Conservation (phyloP, 2,797 vertebrate species). For the Monodelphis domestica region DNA sequence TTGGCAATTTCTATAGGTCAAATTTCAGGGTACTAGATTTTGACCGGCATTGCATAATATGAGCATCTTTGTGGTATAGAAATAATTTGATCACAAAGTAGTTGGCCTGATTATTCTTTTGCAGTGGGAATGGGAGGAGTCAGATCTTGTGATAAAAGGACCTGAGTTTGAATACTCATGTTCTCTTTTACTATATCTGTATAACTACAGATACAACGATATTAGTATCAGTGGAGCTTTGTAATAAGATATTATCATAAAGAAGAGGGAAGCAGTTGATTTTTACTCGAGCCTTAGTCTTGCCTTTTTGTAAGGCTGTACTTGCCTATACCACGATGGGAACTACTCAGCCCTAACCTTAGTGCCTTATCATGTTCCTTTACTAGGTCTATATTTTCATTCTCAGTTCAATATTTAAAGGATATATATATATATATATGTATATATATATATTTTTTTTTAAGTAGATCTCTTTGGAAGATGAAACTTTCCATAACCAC, state of each 20-base stretch:
- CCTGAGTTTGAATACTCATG: neutral
- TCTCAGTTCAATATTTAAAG: neutral
- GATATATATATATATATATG: too few relatives aligned
- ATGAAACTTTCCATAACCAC: neutral
- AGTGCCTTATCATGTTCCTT: neutral
- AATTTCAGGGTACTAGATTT: neutral
- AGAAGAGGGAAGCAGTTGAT: neutral
- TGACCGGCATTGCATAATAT: slow-evolving; percentile 41
- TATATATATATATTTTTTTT: too few relatives aligned
- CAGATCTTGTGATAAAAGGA: neutral
- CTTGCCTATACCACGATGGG: neutral
- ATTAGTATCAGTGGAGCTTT: neutral
- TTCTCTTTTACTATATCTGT: neutral
- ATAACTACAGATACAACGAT: neutral
- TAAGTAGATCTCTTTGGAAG: neutral
- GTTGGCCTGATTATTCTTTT: slow-evolving; percentile 30
- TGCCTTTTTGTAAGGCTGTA: neutral
- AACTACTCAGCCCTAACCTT: neutral
- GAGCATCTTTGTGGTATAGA: slow-evolving; percentile 61
- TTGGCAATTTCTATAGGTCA: neutral
- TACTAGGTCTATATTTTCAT: neutral
- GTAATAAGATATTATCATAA: too few relatives aligned
- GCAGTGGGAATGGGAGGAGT: neutral
- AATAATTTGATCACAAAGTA: slow-evolving; percentile 73
- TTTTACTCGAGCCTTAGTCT: neutral